phyloP scores from a whole-genome alignment of 2,888 invertebrate genomes.

The Blomia tropicalis region DNA sequence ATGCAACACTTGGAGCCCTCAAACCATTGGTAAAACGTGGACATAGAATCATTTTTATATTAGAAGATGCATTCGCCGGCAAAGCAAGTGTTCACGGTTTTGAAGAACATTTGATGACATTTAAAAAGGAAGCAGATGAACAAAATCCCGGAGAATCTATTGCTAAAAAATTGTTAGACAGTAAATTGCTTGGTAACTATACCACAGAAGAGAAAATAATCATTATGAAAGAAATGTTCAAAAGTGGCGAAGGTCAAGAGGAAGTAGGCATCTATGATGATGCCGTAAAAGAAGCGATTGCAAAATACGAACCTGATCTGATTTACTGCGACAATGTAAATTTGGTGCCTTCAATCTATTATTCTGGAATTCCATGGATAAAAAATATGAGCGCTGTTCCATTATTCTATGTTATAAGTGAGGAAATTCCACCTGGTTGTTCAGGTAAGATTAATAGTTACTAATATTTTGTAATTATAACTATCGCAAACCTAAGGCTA shows the following conservation, averaged over 20 bases:
- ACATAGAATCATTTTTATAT: not conserved
- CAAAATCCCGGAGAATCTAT: not conserved
- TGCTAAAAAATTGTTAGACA: not conserved
- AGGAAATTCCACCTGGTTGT: not conserved
- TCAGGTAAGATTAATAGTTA: too few species aligned
- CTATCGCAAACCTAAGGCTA: too few species aligned
- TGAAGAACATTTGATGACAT: not conserved
- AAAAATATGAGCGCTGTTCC: not conserved
- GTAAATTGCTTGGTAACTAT: not conserved
- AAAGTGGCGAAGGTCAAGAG: not conserved
- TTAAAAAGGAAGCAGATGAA: not conserved
- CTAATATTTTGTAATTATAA: too few species aligned
- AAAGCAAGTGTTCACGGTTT: not conserved
- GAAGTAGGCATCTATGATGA: not conserved
- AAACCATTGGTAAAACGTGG: not conserved
- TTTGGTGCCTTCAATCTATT: not conserved
- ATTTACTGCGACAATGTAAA: not conserved
- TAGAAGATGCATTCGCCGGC: not conserved
- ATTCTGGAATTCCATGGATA: not conserved
- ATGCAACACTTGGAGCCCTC: not conserved
- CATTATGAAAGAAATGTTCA: not conserved
- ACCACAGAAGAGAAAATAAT: not conserved
- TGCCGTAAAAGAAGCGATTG: not conserved
- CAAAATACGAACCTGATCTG: not conserved
- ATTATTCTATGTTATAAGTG: not conserved